phyloP scores from a whole-genome alignment of 2,113 vertebrate genomes.

The Plecturocebus donacophilus region DNA sequence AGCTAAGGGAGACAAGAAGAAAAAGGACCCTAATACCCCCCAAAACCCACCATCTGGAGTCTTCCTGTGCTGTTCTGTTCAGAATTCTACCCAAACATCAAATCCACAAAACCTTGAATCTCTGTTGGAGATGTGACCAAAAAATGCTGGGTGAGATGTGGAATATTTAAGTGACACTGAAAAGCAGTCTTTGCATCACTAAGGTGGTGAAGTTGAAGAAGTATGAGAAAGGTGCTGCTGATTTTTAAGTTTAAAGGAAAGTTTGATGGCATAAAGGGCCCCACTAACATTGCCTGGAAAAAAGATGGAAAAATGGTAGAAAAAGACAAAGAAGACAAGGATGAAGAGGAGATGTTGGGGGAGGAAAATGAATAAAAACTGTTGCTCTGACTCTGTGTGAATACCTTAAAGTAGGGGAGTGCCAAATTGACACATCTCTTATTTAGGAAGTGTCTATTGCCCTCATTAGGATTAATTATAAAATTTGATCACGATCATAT shows the following conservation, averaged over 20 bases:
- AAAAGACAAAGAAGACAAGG: conserved; percentile 87
- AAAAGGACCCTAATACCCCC: conserved; percentile 82
- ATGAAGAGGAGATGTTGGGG: conserved; percentile 84
- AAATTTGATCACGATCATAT: conserved; percentile 82
- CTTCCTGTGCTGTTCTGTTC: conserved; percentile 91
- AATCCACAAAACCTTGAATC: conserved; percentile 85
- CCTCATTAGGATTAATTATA: conserved; percentile 86
- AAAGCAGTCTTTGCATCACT: conserved; percentile 88
- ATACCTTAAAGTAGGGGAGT: conserved; percentile 84
- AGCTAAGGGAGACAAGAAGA: conserved; percentile 88
- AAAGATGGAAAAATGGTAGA: conserved; percentile 84
- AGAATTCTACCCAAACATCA: conserved; percentile 90
- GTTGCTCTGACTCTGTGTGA: conserved; percentile 86
- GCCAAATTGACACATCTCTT: conserved; percentile 81
- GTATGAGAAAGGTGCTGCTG: conserved; percentile 89
- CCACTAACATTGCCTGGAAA: conserved; percentile 87
- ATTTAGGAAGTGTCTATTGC: conserved; percentile 80
- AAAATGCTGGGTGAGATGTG: conserved; percentile 88
- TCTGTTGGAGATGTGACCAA: conserved; percentile 88
- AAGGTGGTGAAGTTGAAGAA: conserved; percentile 91
- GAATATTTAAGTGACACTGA: conserved; percentile 87
- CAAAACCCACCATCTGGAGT: conserved; percentile 86
- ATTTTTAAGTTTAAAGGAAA: conserved; percentile 91
- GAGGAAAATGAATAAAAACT: conserved; percentile 86
- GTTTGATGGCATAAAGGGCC: conserved; percentile 85